Evolutionary conservation across 1,140 invertebrate species (phyloP), one percentile per base, ranked within the genome.

Genomic region (Luehdorfia chinensis): DNA sequence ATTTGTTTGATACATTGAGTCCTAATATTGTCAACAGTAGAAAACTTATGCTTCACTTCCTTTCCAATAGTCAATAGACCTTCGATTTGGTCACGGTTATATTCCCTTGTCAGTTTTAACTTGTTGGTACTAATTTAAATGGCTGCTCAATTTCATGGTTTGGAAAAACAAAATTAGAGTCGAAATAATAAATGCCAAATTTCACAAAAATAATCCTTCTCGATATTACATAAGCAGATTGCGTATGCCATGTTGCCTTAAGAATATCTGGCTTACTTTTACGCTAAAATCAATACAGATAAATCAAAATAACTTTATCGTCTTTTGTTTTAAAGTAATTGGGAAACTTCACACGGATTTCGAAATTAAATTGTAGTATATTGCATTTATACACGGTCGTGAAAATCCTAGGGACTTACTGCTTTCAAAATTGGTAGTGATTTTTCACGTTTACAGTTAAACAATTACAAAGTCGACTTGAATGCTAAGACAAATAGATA

Each of bases 51-150:
- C n/a, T 5, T 36, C 18, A 14, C 4, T 16, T 36, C 4, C 16
- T 21, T 5, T 5, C 8, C 16, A n/a, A 21, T n/a, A 36, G 19
- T 7, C 16, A n/a, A 21, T n/a, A 36, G 19, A 21, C 6, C 6
- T 21, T 21, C 34, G 3, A n/a, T 9, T 30, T 9, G n/a, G 9
- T 23, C 11, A 37, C 34, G 34, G 18, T 4, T 36, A 9, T 37
- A 23, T 21, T 37, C 18, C 7, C 34, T 5, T 1, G 9, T 13
- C 18, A 9, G 11, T 16, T 37, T 11, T 21, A 9, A n/a, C n/a
- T n/a, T n/a, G 15, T 37, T 37, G 18, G 18, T 37, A 19, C 4
- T 13, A 37, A 37, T 37, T 37, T 37, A 6, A 37, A 37, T 36
- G 33, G 7, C n/a, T 6, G 18, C 11, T 37, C 34, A 9, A 21